Percentiles rank a stretch among this genome's conserved stretches.
phyloP scores from a whole-genome alignment of 2,113 vertebrate species.

The Ptilorrhoa leucosticta region DNA sequence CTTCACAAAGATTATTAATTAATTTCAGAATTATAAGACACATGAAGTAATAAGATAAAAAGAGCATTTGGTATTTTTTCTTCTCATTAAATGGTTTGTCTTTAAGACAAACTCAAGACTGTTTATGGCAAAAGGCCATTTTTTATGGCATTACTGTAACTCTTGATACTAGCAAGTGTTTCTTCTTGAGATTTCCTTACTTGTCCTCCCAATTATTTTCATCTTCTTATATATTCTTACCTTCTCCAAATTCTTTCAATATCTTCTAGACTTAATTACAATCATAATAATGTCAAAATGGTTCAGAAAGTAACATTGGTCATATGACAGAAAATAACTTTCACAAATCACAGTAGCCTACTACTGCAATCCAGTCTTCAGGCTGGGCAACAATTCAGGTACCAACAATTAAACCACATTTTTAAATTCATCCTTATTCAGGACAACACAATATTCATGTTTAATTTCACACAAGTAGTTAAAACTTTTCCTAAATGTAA shows the following conservation, averaged over 20 bases:
- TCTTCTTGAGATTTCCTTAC: conserved; percentile 57
- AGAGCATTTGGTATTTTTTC: background rate
- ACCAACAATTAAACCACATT: background rate
- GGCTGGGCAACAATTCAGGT: background rate
- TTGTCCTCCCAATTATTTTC: conserved; percentile 52
- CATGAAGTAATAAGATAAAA: background rate
- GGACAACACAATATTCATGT: background rate
- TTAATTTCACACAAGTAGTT: background rate
- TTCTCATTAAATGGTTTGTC: background rate
- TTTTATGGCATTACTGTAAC: background rate
- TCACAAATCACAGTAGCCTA: background rate
- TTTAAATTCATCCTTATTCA: background rate
- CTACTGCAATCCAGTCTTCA: background rate
- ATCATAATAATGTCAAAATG: background rate
- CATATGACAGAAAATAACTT: background rate
- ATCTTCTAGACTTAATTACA: conserved; percentile 77
- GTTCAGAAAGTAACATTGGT: background rate
- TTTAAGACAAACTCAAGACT: background rate
- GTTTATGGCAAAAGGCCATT: background rate
- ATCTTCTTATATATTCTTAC: conserved; percentile 68
- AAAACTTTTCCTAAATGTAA: background rate
- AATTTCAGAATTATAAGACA: background rate
- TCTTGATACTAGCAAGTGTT: background rate
- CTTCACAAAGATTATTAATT: background rate
- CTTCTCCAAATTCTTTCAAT: conserved; percentile 72